Base-by-base conservation (phyloP, 2,113 vertebrate species). In the Martes martes region DNA sequence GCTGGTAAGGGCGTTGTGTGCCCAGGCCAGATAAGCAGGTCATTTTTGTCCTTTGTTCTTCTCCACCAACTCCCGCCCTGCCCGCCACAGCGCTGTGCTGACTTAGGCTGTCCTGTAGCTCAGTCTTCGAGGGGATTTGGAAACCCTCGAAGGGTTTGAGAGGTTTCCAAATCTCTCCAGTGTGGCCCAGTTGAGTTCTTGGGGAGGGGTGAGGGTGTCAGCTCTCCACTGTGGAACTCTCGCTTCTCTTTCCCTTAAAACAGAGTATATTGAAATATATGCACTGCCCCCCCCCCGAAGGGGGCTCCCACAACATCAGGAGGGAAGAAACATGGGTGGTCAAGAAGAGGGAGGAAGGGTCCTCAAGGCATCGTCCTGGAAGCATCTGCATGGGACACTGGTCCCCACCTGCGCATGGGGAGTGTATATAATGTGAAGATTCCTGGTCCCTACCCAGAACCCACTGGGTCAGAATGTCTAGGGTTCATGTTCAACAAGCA, bases 11-110 rank as follows among this genome's bases (percentile, higher is more conserved):
- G 65, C 0, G 0, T 47, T 23, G 55, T 2, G 31, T 63, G 47
- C 80, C 5, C 0, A 7, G 13, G 42, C 39, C 0, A 0, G 45
- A 69, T 23, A 28, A 0, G 23, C 1, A 0, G n/a, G 42, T 15
- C 0, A 0, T 24, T 26, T 61, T 63, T 6, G 19, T 26, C 88
- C 57, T n/a, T 57, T 4, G 11, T 24, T 21, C 26, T 82, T 47
- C 76, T 45, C 52, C 45, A 14, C 24, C 55, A 5, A 15, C 33
- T 52, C 16, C 9, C 4, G 1, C n/a, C 39, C 13, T 33, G 78
- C 31, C 26, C 4, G 69, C 52, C 31, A 23, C 31, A 3, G 65
- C 1, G 0, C 21, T 3, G 63, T 0, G 7, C 59, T 14, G 47
- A n/a, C 16, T 1, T 23, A 4, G 50, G 33, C 31, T 52, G 47